phyloP scores from a whole-genome alignment of 2,113 vertebrate species.

The Zingel zingel region DNA sequence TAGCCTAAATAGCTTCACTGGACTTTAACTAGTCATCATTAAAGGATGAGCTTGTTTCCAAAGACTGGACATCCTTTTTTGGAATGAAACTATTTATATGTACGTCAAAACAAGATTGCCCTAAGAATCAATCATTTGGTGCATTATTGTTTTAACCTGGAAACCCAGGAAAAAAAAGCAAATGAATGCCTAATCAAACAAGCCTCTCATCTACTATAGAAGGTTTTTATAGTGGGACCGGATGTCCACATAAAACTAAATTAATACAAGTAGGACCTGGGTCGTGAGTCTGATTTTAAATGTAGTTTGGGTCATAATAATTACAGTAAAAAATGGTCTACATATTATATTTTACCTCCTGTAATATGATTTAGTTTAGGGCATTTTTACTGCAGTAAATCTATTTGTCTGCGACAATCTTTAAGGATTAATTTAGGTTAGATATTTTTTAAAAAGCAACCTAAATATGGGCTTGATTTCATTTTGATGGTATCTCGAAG shows the following conservation, averaged over 20 bases:
- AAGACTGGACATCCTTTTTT: constrained; percentile 7
- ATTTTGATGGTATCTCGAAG: constrained; percentile 19
- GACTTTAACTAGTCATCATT: background rate
- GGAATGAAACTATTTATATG: background rate
- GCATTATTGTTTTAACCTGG: background rate
- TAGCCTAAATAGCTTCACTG: constrained; percentile 12
- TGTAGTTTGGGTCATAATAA: background rate
- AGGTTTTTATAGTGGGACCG: background rate
- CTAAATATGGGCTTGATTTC: background rate
- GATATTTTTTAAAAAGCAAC: background rate
- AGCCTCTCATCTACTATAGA: background rate
- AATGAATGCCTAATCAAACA: background rate
- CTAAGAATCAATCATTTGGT: background rate
- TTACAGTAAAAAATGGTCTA: background rate
- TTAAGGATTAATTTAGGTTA: background rate
- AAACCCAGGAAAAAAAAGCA: background rate
- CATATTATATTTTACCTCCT: background rate
- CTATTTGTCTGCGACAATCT: background rate
- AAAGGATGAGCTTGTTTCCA: background rate
- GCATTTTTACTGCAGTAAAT: background rate
- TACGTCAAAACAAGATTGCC: background rate
- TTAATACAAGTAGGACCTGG: constrained; percentile 1
- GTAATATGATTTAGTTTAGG: background rate
- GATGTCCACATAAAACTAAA: background rate
- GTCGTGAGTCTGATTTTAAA: constrained; percentile 5